Base-by-base conservation (phyloP, 1,140 invertebrate species). In the Fopius arisanus region DNA sequence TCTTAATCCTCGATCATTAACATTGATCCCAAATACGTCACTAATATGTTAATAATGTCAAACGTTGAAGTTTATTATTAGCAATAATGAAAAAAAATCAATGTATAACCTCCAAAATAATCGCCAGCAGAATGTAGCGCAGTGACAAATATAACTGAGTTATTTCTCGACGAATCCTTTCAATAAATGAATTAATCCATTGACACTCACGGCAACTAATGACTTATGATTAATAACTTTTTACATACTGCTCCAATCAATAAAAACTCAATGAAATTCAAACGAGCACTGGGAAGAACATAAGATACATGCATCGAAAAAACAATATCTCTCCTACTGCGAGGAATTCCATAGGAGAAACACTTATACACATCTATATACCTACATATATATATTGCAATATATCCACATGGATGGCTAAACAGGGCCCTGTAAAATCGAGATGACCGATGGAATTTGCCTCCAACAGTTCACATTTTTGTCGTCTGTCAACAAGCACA, bases 41-140 rank as follows among this genome's bases (percentile, higher is more conserved):
- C 19, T 59, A 59, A 59, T 59, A 59, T 59, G 54, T 59, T 19
- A 59, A 28, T 59, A 59, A 59, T 59, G 54, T 59, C 54, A 59
- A 59, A 59, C 19, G 23, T 59, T 26, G 23, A 48, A 59, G 54
- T 59, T 59, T 59, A 59, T 59, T 59, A 59, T 59, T 26, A 59
- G 21, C 4, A 59, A 23, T 59, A 28, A 59, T 26, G 21, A 19
- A 59, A 48, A 48, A 59, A 59, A 59, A 59, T 59, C 54, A 26
- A 59, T 59, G 54, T 28, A 28, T 59, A 59, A 59, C 54, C 54
- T 59, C 23, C 23, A 59, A 59, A 16, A 48, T 10, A 10, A 12
- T 19, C 16, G 14, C 33, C 23, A 26, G 54, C 54, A 59, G 54
- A 26, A 26, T 4, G 6, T 1, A 23, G 54, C 16, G 1, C 19